A percentile compares a stretch with the other conserved stretches of the same genome.
Evolutionary conservation across 2,888 invertebrate genomes (phyloP).

Genomic region (Aphidius colemani): DNA sequence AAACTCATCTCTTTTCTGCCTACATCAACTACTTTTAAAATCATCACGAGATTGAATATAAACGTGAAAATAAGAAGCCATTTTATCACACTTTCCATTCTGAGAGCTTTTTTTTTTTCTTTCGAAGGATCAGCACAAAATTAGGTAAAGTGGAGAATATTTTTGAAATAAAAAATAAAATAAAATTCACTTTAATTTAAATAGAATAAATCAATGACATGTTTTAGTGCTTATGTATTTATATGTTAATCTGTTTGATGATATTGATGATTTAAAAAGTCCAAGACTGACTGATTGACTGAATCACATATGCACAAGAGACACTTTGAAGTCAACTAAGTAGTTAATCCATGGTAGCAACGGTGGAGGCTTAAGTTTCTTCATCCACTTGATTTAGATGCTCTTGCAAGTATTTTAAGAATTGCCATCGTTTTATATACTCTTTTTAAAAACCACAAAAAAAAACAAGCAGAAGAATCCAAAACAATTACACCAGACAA

Average conservation of each 20-base stretch:
- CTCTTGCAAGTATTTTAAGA: slow-evolving; percentile 59
- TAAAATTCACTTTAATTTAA: too few relatives aligned
- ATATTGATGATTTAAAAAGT: slow-evolving; percentile 38
- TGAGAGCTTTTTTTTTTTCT: slow-evolving; percentile 55
- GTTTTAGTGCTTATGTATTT: too few relatives aligned
- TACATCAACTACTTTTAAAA: slow-evolving; percentile 11
- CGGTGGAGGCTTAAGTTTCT: slow-evolving; percentile 52
- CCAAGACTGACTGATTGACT: too few relatives aligned
- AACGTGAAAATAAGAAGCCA: slow-evolving; percentile 59
- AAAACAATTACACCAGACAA: neutral
- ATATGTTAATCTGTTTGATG: too few relatives aligned
- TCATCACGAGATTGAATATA: slow-evolving; percentile 55
- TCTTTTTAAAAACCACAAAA: slow-evolving; percentile 35
- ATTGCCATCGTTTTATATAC: slow-evolving; percentile 46
- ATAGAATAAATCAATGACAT: too few relatives aligned
- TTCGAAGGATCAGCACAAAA: slow-evolving; percentile 56
- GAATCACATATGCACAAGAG: slow-evolving; percentile 26
- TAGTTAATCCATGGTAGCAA: slow-evolving; percentile 58
- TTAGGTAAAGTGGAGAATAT: slow-evolving; percentile 39
- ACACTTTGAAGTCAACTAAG: slow-evolving; percentile 56
- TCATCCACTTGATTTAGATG: slow-evolving; percentile 57
- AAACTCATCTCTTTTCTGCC: slow-evolving; percentile 26
- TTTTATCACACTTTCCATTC: slow-evolving; percentile 54
- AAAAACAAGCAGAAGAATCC: too few relatives aligned
- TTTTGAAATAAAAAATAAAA: too few relatives aligned